Percentiles rank a stretch among this genome's conserved stretches.
phyloP scores from a whole-genome alignment of 64 coral and sea anemone species.

The Actinia equina region DNA sequence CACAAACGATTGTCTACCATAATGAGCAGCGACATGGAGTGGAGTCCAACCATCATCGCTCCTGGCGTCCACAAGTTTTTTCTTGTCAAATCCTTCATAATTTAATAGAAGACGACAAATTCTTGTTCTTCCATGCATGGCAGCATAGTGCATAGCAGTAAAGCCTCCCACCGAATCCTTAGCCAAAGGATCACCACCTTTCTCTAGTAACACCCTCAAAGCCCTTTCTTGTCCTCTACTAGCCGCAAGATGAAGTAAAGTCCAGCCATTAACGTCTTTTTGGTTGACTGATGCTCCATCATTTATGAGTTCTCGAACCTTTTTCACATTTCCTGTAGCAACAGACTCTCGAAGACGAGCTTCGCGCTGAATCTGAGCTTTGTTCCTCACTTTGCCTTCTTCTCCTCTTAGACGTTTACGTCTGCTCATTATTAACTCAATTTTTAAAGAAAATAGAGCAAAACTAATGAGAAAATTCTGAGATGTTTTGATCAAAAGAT shows the following conservation, averaged over 20 bases:
- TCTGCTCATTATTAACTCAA: background rate
- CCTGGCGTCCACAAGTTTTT: conserved; percentile 84
- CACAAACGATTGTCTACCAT: conserved; percentile 85
- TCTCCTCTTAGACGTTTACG: conserved; percentile 6
- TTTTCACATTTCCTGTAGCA: conserved; percentile 74
- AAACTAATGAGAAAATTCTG: background rate
- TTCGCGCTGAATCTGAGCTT: background rate
- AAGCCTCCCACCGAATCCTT: conserved; percentile 84
- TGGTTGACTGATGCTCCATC: conserved; percentile 81
- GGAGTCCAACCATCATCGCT: conserved; percentile 95
- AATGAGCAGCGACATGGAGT: conserved; percentile 84
- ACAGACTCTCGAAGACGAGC: conserved; percentile 55
- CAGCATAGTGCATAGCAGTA: conserved; percentile 87
- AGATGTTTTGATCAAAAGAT: conserved; percentile 18
- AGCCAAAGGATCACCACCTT: conserved; percentile 79
- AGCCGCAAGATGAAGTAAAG: conserved; percentile 75
- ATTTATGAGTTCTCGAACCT: conserved; percentile 74
- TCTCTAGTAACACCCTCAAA: conserved; percentile 80
- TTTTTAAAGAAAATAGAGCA: background rate
- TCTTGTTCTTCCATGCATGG: conserved; percentile 86
- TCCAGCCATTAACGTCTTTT: conserved; percentile 87
- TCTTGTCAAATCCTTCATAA: conserved; percentile 70
- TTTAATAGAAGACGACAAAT: conserved; percentile 79
- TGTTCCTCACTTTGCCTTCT: background rate
- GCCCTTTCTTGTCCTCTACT: conserved; percentile 80